A percentile compares a stretch with the other conserved stretches of the same genome.
Conservation (phyloP, 2,888 invertebrate species). For the Callinectes sapidus region DNA sequence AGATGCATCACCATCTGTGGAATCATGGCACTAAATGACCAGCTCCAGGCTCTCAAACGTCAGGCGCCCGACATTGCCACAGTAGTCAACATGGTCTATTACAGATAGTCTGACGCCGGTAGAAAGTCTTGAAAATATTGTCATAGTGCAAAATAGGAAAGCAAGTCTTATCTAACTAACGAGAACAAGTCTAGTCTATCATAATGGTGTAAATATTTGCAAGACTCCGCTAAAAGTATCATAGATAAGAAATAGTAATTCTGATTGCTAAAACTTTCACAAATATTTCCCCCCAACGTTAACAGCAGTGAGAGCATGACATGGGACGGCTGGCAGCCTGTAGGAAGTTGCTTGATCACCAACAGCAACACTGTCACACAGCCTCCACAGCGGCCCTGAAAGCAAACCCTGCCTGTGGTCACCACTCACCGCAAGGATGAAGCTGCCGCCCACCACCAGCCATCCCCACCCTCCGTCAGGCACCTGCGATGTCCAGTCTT, state of each 20-base stretch:
- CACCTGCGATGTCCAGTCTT: background rate
- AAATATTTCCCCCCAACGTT: background rate
- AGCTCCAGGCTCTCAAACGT: background rate
- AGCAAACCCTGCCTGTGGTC: background rate
- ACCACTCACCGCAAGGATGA: constrained; percentile 18
- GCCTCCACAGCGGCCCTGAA: background rate
- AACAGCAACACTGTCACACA: background rate
- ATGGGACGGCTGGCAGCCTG: background rate
- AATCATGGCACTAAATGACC: background rate
- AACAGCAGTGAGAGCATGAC: background rate
- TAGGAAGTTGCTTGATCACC: background rate
- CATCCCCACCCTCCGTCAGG: constrained; percentile 49
- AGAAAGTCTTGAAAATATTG: background rate
- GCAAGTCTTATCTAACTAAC: background rate
- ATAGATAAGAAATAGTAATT: background rate
- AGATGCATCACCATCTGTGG: constrained; percentile 51
- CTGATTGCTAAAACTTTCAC: background rate
- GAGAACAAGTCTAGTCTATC: background rate
- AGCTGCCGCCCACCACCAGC: constrained; percentile 35
- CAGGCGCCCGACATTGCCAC: background rate
- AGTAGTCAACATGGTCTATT: background rate
- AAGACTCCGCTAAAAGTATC: background rate
- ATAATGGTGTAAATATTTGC: background rate
- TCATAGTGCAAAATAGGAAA: background rate
- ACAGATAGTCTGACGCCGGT: background rate